phyloP scores from a whole-genome alignment of 2,797 vertebrate species.

The Aulostomus chinensis region DNA sequence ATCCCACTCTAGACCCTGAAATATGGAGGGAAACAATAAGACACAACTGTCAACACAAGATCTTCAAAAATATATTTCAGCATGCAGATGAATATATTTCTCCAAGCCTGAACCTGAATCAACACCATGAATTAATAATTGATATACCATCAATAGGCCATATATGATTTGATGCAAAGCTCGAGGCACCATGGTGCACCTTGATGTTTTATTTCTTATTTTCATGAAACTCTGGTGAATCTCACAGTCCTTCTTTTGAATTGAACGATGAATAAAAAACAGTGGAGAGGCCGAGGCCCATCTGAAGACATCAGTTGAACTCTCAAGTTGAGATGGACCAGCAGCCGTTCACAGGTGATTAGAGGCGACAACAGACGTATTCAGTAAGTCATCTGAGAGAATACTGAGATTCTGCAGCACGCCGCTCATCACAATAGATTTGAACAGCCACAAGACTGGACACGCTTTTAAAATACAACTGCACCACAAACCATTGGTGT shows the following conservation, averaged over 20 bases:
- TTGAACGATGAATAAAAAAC: slow-evolving; percentile 25
- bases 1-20: slow-evolving; percentile 88
- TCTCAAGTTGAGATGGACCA: slow-evolving; percentile 40
- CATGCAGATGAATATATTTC: too few relatives aligned
- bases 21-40: background rate
- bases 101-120: background rate
- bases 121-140: slow-evolving; percentile 1
- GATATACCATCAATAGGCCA: slow-evolving; percentile 12
- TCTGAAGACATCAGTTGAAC: slow-evolving; percentile 36
- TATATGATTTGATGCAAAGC: background rate
- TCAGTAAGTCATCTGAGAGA: slow-evolving; percentile 46
- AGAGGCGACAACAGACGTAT: slow-evolving; percentile 56
- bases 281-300: slow-evolving; percentile 7
- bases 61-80: background rate
- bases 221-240: slow-evolving; percentile 14
- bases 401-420: slow-evolving; percentile 51
- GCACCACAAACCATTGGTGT: slow-evolving; percentile 3
- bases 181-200: background rate
- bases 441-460: slow-evolving; percentile 13
- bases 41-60: background rate
- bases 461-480: slow-evolving; percentile 11
- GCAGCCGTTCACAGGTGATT: slow-evolving; percentile 57
- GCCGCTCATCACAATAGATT: slow-evolving; percentile 25
- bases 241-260: slow-evolving; percentile 3
- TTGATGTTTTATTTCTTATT: slow-evolving; percentile 35